Base-by-base conservation (phyloP, 2,113 vertebrate species). In the Alethe castanea region DNA sequence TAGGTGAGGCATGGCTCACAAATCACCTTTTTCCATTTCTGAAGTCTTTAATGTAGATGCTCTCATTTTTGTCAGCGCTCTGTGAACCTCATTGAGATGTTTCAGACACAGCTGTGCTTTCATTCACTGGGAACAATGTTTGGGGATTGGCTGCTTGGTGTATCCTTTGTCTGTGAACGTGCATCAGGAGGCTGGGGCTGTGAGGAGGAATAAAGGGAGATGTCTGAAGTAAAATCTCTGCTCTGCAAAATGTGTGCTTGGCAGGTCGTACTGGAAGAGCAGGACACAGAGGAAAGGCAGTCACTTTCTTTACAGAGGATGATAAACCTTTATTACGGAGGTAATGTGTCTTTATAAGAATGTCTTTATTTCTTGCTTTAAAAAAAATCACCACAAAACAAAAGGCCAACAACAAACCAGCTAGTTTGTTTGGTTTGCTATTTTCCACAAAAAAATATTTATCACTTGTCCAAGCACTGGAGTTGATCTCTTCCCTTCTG, bases 251-350 rank as follows among this genome's bases (percentile, higher is more conserved):
- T 45, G 62, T 82, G 73, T 79, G 53, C 52, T 86, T 92, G 45
- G 57, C 97, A 99, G 99, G 99, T 93, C 98, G 99, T 47, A 99
- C 99, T 42, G 99, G 99, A 81, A 98, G 99, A 98, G 99, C 99
- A 18, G 99, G 99, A 25, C 99, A 99, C 95, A 97, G 74, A 54
- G 99, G 99, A 87, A 99, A 97, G 92, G 99, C 99, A 35, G 72
- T 99, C 90, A 99, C 99, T n/a, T 99, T 99, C 96, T 99, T 99
- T 77, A 99, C 99, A 74, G 99, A 99, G 94, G 98, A 99, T 52
- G 99, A 99, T 94, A 99, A 99, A 90, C 99, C 99, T 31, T 98
- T 99, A 78, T 96, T 99, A 85, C 98, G 99, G 96, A 99, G 99
- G 99, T 99, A 98, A 83, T 23, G 3, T 1, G 3, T 19, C 24